phyloP scores from a whole-genome alignment of 2,797 vertebrate species.

The Myotis daubentonii region DNA sequence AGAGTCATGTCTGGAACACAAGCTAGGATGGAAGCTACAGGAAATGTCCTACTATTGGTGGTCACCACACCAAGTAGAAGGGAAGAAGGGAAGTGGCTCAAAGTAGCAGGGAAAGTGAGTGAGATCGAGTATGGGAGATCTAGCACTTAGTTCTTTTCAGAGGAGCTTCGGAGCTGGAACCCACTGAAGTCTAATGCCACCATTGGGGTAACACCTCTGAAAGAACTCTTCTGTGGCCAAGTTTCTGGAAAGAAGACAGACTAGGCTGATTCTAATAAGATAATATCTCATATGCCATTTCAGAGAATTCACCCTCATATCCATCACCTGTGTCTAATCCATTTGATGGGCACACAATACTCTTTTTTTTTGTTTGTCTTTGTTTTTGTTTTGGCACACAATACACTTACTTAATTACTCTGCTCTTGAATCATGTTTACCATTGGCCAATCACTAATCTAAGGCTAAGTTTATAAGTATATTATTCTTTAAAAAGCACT shows the following conservation, averaged over 20 bases:
- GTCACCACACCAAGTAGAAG: neutral
- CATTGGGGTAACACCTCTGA: neutral
- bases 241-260: constrained; percentile 23
- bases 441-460: neutral
- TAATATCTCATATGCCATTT: neutral
- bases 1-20: neutral
- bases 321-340: neutral
- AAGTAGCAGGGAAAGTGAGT: neutral
- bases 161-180: neutral
- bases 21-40: neutral
- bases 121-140: neutral
- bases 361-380: no score
- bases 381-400: no score
- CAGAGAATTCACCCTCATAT: neutral
- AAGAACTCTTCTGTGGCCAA: neutral
- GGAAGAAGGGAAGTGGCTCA: neutral
- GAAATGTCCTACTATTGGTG: neutral
- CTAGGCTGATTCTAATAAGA: neutral
- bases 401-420: neutral
- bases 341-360: neutral
- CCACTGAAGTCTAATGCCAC: neutral
- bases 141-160: neutral
- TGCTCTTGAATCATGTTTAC: constrained; percentile 32
- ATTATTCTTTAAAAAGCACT: constrained; percentile 3
- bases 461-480: neutral